phyloP scores from a whole-genome alignment of 2,113 vertebrate species.

The Chaetops frenatus region DNA sequence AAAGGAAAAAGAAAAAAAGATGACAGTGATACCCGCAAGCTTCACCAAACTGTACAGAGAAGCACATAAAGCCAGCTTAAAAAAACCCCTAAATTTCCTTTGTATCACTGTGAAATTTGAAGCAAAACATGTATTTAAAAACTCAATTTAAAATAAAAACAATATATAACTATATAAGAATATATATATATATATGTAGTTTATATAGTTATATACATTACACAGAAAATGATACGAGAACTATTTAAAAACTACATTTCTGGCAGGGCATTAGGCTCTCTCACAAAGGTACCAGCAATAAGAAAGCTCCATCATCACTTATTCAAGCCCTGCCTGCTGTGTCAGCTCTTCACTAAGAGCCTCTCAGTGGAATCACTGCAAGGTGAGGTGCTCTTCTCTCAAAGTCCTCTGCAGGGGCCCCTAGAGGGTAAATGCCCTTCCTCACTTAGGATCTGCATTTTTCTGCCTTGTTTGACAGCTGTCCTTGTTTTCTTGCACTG shows the following conservation, averaged over 20 bases:
- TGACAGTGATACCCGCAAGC: not conserved
- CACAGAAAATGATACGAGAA: not conserved
- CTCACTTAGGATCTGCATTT: not conserved
- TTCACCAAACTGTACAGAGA: not conserved
- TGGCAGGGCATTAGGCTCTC: not conserved
- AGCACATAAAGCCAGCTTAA: not conserved
- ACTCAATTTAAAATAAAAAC: not conserved
- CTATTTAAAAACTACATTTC: not conserved
- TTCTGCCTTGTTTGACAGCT: not conserved
- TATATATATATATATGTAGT: too few species aligned
- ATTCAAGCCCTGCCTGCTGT: not conserved
- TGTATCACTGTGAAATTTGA: not conserved
- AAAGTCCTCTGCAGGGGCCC: not conserved
- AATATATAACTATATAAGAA: not conserved
- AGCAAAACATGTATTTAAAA: slow-evolving; percentile 8
- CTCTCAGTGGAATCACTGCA: not conserved
- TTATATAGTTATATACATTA: not conserved
- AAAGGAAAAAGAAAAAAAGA: not conserved
- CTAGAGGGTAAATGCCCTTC: not conserved
- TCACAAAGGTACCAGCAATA: not conserved
- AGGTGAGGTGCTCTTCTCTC: not conserved
- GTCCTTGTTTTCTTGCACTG: fast-evolving
- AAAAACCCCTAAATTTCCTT: not conserved
- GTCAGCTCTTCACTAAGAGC: not conserved
- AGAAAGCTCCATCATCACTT: not conserved